Evolutionary conservation across 2,797 vertebrate genomes (phyloP).

Genomic region (Rhinoraja longicauda): DNA sequence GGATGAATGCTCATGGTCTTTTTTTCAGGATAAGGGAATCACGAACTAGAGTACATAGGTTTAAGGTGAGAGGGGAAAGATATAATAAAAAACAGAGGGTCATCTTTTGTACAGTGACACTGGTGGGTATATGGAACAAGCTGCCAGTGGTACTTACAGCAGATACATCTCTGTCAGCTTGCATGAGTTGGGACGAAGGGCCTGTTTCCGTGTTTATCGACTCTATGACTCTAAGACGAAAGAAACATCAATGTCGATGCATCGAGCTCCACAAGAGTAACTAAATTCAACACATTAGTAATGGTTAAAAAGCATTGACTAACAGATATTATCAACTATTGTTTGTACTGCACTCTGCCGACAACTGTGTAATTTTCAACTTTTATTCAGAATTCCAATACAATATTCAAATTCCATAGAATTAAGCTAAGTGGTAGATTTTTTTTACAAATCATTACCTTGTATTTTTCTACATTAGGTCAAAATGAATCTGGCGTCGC

Average conservation of each 20-base stretch:
- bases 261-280: not conserved
- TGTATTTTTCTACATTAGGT: constrained; percentile 60
- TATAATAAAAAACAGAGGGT: too few species aligned
- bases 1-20: too few species aligned
- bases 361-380: not conserved
- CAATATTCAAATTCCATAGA: not conserved
- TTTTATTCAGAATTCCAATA: not conserved
- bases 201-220: too few species aligned
- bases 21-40: too few species aligned
- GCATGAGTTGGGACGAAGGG: too few species aligned
- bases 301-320: not conserved
- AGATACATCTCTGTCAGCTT: too few species aligned
- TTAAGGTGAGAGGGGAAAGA: too few species aligned
- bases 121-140: too few species aligned
- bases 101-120: too few species aligned
- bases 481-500: constrained; percentile 95
- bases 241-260: not conserved
- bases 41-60: too few species aligned
- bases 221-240: not conserved
- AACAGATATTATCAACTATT: not conserved
- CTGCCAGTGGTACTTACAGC: too few species aligned
- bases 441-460: not conserved
- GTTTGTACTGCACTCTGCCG: not conserved
- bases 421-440: not conserved
- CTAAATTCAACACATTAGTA: not conserved